A percentile compares a stretch with the other conserved stretches of the same genome.
These are phyloP conservation scores for Agrotis exclamationis DNA, from an alignment of 2,888 invertebrate genomes.

Conservation along the genomic window DNA sequence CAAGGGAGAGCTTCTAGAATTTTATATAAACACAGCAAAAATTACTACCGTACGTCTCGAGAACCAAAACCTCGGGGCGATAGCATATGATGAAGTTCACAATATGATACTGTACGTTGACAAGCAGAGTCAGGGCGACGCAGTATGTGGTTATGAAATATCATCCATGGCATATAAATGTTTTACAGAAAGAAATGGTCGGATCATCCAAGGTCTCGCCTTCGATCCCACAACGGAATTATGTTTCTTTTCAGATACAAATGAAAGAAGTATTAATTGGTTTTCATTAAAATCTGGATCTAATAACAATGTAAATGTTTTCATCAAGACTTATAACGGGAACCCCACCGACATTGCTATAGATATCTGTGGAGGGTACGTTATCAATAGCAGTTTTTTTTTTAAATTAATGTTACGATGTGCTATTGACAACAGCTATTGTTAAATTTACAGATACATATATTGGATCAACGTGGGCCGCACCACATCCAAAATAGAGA, in stretches of 20 bases:
- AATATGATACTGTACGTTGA: constrained; percentile 93
- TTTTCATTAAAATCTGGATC: constrained; percentile 79
- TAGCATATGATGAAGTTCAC: constrained; percentile 93
- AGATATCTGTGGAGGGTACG: constrained; percentile 94
- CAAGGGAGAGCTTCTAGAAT: constrained; percentile 92
- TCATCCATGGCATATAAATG: constrained; percentile 79
- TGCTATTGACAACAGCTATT: not conserved
- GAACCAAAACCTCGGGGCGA: constrained; percentile 87
- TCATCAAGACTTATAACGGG: constrained; percentile 87
- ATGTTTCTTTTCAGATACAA: constrained; percentile 95
- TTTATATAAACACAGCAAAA: constrained; percentile 87
- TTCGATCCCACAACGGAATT: constrained; percentile 93
- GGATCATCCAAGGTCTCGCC: constrained; percentile 93
- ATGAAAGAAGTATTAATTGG: constrained; percentile 92
- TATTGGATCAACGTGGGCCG: constrained; percentile 97
- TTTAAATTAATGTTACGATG: not conserved
- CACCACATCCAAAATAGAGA: constrained; percentile 94
- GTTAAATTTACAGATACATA: constrained; percentile 90
- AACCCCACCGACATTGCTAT: constrained; percentile 76
- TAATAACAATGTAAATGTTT: constrained; percentile 76
- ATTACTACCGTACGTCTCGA: constrained; percentile 40
- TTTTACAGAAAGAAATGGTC: constrained; percentile 84
- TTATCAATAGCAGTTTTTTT: constrained; percentile 38
- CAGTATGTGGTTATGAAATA: constrained; percentile 92
- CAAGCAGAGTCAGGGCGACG: constrained; percentile 91